Evolutionary conservation across 2,797 vertebrate species (phyloP).

Genomic region (Silurus lanzhouensis): DNA sequence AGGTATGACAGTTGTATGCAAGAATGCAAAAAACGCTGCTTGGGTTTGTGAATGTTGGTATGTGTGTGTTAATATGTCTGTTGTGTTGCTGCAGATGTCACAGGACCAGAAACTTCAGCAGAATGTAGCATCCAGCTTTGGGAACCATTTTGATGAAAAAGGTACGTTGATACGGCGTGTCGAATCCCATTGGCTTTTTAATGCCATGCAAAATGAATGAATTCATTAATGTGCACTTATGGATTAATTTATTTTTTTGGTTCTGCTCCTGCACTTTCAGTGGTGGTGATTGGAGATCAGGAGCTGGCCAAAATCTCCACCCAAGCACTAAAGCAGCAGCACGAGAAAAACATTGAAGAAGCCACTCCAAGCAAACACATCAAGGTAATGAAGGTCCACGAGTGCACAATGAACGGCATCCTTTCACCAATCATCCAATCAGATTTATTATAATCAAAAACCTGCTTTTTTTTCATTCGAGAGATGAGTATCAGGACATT

Average conservation of each 20-base stretch:
- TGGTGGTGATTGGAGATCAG: constrained; percentile 80
- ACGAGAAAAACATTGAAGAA: constrained; percentile 85
- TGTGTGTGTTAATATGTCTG: background rate
- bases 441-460: background rate
- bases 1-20: constrained; percentile 67
- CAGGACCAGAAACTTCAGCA: constrained; percentile 72
- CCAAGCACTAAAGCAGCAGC: constrained; percentile 91
- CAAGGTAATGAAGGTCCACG: constrained; percentile 79
- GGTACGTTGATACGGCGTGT: constrained; percentile 57
- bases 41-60: background rate
- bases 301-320: constrained; percentile 88
- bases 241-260: constrained; percentile 16
- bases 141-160: constrained; percentile 76
- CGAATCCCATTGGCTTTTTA: background rate
- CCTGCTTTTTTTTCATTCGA: too few species aligned
- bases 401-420: background rate
- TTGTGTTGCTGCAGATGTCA: constrained; percentile 65
- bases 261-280: constrained; percentile 56
- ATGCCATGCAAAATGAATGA: background rate
- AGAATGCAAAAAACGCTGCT: background rate
- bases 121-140: constrained; percentile 67
- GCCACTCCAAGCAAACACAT: constrained; percentile 82
- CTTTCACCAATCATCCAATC: background rate
- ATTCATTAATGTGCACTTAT: background rate
- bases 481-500: background rate